phyloP scores from a whole-genome alignment of 2,113 vertebrate genomes.

The Apus apus region DNA sequence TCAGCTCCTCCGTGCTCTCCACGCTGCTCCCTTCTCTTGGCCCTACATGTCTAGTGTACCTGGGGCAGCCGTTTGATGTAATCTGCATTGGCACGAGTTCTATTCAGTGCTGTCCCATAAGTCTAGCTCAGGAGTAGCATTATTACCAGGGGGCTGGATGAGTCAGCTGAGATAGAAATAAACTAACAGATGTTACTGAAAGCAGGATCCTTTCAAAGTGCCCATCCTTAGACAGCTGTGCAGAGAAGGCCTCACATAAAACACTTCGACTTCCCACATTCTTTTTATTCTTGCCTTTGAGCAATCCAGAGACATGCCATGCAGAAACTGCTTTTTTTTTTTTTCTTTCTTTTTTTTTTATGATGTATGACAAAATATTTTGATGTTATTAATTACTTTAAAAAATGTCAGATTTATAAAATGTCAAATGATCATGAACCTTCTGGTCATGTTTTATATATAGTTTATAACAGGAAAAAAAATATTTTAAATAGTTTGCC shows the following conservation, averaged over 20 bases:
- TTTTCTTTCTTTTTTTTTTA: no score
- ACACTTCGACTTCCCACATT: background rate
- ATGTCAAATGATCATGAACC: background rate
- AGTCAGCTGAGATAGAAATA: background rate
- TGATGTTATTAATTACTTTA: background rate
- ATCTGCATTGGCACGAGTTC: background rate
- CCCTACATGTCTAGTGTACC: rapidly evolving
- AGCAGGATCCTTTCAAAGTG: background rate
- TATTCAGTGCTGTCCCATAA: background rate
- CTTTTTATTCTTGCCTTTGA: background rate
- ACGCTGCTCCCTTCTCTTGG: background rate
- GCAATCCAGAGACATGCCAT: background rate
- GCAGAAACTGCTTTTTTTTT: background rate
- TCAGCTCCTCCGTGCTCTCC: background rate
- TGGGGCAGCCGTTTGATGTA: background rate
- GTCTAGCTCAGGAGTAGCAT: background rate
- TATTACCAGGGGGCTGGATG: background rate
- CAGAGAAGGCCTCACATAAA: background rate
- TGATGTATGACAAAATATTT: no score
- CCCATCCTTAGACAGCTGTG: background rate
- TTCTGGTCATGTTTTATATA: background rate
- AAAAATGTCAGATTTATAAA: background rate
- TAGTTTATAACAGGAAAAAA: background rate
- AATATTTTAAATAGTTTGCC: background rate
- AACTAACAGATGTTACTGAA: background rate